phyloP scores from a whole-genome alignment of 2,888 invertebrate genomes.

The Muscina levida region DNA sequence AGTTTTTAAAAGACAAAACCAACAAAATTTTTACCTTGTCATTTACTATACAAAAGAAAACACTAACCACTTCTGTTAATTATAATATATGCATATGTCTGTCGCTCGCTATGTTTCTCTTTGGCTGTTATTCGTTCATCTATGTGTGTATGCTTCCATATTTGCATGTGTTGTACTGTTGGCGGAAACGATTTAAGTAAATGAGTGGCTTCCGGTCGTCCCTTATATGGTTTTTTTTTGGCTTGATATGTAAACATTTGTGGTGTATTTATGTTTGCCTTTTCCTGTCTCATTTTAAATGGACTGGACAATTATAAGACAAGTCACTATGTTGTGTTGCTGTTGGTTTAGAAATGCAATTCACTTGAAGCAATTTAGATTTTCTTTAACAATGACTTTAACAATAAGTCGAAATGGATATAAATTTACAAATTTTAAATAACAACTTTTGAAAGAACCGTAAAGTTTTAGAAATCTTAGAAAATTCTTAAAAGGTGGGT shows the following conservation, averaged over 20 bases:
- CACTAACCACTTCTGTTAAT: constrained; percentile 28
- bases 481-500: too few species aligned
- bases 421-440: too few species aligned
- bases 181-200: constrained; percentile 62
- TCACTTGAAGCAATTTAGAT: too few species aligned
- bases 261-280: constrained; percentile 18
- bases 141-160: constrained; percentile 6
- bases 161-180: constrained; percentile 5
- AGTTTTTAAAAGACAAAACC: too few species aligned
- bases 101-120: not conserved
- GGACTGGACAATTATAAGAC: constrained; percentile 33
- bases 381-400: too few species aligned
- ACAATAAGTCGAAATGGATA: too few species aligned
- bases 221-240: not conserved
- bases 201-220: constrained; percentile 65
- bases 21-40: not conserved
- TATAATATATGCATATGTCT: constrained; percentile 4
- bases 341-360: too few species aligned
- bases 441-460: too few species aligned
- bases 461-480: too few species aligned
- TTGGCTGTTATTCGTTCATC: not conserved
- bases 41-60: constrained; percentile 29
- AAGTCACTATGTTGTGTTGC: too few species aligned
- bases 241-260: constrained; percentile 4
- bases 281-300: not conserved